Evolutionary conservation across 2,113 vertebrate genomes (phyloP), one percentile per base, ranked within the genome.

Genomic region (pig (Sus scrofa)): DNA sequence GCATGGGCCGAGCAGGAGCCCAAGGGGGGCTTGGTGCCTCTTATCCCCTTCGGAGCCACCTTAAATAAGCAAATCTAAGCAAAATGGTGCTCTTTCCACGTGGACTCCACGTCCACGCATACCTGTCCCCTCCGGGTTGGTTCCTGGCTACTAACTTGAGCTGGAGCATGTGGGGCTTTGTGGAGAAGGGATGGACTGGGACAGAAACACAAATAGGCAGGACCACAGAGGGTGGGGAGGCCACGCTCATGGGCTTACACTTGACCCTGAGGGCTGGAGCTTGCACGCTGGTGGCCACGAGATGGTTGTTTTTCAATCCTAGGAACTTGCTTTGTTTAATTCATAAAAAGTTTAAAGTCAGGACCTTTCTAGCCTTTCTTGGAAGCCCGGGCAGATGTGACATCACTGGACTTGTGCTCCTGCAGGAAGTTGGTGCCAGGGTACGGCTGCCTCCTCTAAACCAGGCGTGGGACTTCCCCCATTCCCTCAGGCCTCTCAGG

Each of bases 381-480:
- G 54, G 86, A 58, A 83, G 78, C 89, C 60, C 37, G 14, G 3
- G n/a, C 65, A 65, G 32, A 39, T 19, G n/a, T 65, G 39, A 52
- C 27, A 13, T 63, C 37, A 34, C 32, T 93, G 67, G 52, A n/a
- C 30, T 95, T 26, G 1, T 3, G 18, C 18, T 11, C 44, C 30
- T 60, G 11, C 9, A 26, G 14, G 18, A 11, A 71, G 9, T 18
- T 39, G 16, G 30, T 14, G 1, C 54, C 27, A 3, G 39, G 20
- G 63, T 26, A 30, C 4, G 32, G 19, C 32, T 39, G 30, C 19
- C 27, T n/a, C 6, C 50, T 58, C 11, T 68, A 52, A 58, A 68
- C 2, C 37, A 30, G 56, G 44, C 3, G 0, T 10, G 4, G 1
- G n/a, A n/a, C n/a, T n/a, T n/a, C n/a, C n/a, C n/a, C 34, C 19